These are phyloP conservation scores for Atractosteus spatula DNA, from an alignment of 2,113 vertebrate species.

Conservation along the genomic window DNA sequence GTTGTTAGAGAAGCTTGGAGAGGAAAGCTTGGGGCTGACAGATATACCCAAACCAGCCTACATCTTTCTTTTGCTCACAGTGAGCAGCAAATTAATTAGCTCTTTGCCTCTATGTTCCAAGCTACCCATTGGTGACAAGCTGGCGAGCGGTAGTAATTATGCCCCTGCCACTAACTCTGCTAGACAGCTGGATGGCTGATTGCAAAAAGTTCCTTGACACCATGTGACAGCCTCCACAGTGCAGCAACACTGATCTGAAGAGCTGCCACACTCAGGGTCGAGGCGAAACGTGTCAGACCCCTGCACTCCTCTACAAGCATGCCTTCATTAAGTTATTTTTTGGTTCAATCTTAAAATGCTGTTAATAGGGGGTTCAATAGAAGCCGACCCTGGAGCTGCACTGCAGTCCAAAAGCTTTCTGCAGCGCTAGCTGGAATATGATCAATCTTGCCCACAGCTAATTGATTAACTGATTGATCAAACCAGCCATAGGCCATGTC, in stretches of 20 bases:
- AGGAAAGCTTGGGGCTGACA: constrained; percentile 1
- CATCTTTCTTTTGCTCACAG: background rate
- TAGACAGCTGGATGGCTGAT: background rate
- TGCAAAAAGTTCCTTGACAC: background rate
- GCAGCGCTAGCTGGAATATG: too few species aligned
- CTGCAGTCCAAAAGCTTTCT: too few species aligned
- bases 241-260: background rate
- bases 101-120: constrained; percentile 5
- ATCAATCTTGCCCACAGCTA: too few species aligned
- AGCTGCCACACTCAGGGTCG: constrained; percentile 13
- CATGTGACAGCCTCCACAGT: background rate
- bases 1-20: background rate
- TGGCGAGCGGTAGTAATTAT: constrained; percentile 28
- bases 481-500: too few species aligned
- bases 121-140: background rate
- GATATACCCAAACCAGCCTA: constrained; percentile 1
- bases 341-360: too few species aligned
- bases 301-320: too few species aligned
- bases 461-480: too few species aligned
- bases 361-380: too few species aligned
- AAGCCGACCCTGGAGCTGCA: too few species aligned
- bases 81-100: constrained; percentile 14
- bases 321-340: too few species aligned
- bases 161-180: constrained; percentile 10
- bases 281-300: background rate